A percentile compares a stretch with the other conserved stretches of the same genome.
Evolutionary conservation across 2,797 vertebrate genomes (phyloP).

Genomic region (Huso huso): DNA sequence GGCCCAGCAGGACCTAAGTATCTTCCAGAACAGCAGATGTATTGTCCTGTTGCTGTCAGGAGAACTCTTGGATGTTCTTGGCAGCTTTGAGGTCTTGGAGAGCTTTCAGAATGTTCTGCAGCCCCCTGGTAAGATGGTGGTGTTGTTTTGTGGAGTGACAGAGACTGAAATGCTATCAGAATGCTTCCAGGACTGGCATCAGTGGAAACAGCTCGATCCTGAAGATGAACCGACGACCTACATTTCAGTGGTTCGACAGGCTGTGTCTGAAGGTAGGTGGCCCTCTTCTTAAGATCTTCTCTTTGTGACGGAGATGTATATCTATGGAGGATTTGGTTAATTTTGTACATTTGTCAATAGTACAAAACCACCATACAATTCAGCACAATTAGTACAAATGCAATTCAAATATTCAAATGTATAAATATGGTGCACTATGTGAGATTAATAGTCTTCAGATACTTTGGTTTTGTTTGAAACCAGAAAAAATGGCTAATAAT

Average conservation of each 20-base stretch:
- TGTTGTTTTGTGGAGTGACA: slow-evolving; percentile 52
- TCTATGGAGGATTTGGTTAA: too few relatives aligned
- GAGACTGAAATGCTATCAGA: slow-evolving; percentile 39
- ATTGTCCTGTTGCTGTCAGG: slow-evolving; percentile 54
- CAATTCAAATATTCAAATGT: too few relatives aligned
- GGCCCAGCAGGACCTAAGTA: slow-evolving; percentile 30
- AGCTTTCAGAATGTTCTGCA: slow-evolving; percentile 50
- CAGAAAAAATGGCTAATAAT: too few relatives aligned
- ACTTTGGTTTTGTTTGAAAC: too few relatives aligned
- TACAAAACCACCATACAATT: too few relatives aligned
- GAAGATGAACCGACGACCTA: slow-evolving; percentile 60
- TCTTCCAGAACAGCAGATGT: slow-evolving; percentile 47
- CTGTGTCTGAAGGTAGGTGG: slow-evolving; percentile 57
- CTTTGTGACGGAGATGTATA: too few relatives aligned
- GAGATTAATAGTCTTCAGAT: too few relatives aligned
- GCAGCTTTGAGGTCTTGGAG: slow-evolving; percentile 33
- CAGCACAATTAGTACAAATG: too few relatives aligned
- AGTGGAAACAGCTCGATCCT: slow-evolving; percentile 59
- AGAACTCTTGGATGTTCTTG: slow-evolving; percentile 43
- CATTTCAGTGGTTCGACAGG: slow-evolving; percentile 47
- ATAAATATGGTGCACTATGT: too few relatives aligned
- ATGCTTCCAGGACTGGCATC: slow-evolving; percentile 54
- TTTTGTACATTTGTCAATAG: too few relatives aligned
- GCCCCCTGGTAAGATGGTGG: slow-evolving; percentile 51
- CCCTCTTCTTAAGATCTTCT: too few relatives aligned